Evolutionary conservation across 2,888 invertebrate genomes (phyloP).

Genomic region (Orthosia cruda): DNA sequence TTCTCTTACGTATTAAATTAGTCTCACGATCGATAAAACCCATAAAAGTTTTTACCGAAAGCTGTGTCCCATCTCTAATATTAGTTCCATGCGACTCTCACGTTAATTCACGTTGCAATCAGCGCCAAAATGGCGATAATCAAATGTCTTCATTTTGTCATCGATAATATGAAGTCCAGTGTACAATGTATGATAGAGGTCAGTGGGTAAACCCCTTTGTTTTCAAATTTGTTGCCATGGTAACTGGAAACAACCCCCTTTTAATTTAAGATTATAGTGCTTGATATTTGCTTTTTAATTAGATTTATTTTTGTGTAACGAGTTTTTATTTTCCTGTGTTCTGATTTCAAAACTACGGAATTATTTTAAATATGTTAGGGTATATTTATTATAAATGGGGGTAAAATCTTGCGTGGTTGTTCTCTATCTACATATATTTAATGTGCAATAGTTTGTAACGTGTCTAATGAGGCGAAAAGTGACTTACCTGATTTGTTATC

Average conservation of each 20-base stretch:
- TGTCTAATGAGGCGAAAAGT: not conserved
- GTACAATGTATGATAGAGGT: too few relatives aligned
- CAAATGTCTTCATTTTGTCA: too few relatives aligned
- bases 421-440: not conserved
- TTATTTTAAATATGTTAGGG: slow-evolving; percentile 13
- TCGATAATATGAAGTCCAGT: too few relatives aligned
- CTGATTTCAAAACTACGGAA: not conserved
- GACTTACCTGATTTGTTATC: not conserved
- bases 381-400: slow-evolving; percentile 2
- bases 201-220: slow-evolving; percentile 80
- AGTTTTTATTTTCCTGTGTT: slow-evolving; percentile 8
- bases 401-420: slow-evolving; percentile 15
- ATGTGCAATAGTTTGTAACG: not conserved
- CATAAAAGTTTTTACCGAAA: too few relatives aligned
- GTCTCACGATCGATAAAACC: too few relatives aligned
- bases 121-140: too few relatives aligned
- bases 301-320: slow-evolving; percentile 40
- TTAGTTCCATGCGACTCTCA: too few relatives aligned
- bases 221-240: slow-evolving; percentile 67
- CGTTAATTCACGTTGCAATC: too few relatives aligned
- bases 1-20: too few relatives aligned
- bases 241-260: slow-evolving; percentile 59
- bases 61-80: too few relatives aligned
- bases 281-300: slow-evolving; percentile 51
- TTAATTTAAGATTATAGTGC: slow-evolving; percentile 53